Evolutionary conservation across 2,797 vertebrate species (phyloP).

Genomic region (Cynodonichthys magdalenae): DNA sequence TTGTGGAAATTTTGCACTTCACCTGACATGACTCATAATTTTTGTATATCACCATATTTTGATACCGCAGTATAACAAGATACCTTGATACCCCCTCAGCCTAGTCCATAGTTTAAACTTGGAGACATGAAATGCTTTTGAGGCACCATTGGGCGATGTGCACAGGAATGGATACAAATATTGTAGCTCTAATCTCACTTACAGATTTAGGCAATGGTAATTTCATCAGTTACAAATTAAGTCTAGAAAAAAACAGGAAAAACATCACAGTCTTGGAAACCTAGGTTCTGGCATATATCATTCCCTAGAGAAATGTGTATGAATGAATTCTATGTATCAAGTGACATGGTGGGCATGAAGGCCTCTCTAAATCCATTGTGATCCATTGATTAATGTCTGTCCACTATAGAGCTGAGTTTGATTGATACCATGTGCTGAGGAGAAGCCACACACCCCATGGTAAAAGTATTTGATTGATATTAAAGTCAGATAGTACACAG

Average conservation of each 20-base stretch:
- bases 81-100: too few relatives aligned
- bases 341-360: slow-evolving; percentile 10
- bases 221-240: not conserved
- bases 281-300: too few relatives aligned
- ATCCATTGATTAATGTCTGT: slow-evolving; percentile 51
- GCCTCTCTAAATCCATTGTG: slow-evolving; percentile 9
- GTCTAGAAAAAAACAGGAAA: not conserved
- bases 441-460: slow-evolving; percentile 17
- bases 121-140: too few relatives aligned
- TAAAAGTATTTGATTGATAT: slow-evolving; percentile 50
- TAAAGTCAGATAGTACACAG: slow-evolving; percentile 30
- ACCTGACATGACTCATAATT: too few relatives aligned
- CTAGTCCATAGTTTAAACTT: too few relatives aligned
- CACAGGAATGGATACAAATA: not conserved
- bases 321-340: not conserved
- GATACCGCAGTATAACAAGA: too few relatives aligned
- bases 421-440: slow-evolving; percentile 49
- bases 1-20: too few relatives aligned
- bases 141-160: too few relatives aligned
- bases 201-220: not conserved
- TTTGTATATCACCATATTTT: too few relatives aligned
- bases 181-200: not conserved
- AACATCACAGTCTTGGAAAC: not conserved
- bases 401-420: slow-evolving; percentile 35
- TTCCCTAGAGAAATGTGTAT: not conserved